These are phyloP conservation scores for Ceriagrion tenellum DNA, from an alignment of 2,888 invertebrate genomes.

Conservation along the genomic window DNA sequence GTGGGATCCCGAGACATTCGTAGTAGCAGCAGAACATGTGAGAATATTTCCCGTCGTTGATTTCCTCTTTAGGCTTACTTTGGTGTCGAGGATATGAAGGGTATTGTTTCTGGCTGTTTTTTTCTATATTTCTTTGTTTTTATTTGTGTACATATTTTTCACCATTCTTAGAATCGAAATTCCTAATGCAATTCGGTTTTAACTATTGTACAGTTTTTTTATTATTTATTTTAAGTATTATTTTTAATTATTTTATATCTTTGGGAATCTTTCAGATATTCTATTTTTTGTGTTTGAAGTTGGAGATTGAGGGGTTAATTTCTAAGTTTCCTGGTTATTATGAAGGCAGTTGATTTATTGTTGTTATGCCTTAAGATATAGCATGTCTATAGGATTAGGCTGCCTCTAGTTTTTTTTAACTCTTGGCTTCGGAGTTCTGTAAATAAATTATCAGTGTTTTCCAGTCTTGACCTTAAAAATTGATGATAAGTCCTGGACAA, in stretches of 20 bases:
- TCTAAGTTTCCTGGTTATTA: neutral
- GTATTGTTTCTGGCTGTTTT: neutral
- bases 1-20: slow-evolving; percentile 58
- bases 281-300: neutral
- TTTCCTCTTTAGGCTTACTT: neutral
- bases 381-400: neutral
- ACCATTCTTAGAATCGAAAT: neutral
- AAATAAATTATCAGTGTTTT: neutral
- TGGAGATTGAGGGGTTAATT: neutral
- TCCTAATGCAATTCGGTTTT: neutral
- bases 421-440: neutral
- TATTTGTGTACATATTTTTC: neutral
- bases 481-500: too few relatives aligned
- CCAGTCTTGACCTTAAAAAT: too few relatives aligned
- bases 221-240: neutral
- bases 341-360: neutral
- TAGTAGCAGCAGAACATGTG: slow-evolving; percentile 59
- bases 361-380: too few relatives aligned
- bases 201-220: too few relatives aligned
- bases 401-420: neutral
- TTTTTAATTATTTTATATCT: neutral
- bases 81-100: neutral
- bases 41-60: neutral
- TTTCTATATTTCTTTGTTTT: neutral
- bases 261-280: neutral